Evolutionary conservation across 2,888 invertebrate genomes (phyloP), one percentile per base, ranked within the genome.

Genomic region (Abrostola triplasia): DNA sequence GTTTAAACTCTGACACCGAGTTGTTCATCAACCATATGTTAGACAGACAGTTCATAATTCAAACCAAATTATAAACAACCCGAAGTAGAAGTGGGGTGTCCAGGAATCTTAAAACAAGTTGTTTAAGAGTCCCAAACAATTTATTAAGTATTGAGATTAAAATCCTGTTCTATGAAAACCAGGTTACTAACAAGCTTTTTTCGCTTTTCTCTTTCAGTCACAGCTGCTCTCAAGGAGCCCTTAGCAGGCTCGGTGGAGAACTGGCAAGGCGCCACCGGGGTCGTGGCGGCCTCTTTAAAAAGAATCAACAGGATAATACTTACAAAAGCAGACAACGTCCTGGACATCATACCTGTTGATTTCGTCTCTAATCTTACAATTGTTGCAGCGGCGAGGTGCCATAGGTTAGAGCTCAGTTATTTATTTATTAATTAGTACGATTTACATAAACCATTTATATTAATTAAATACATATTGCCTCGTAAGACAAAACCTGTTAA

Each of bases 341-440:
- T 79, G 6, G 85, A 85, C 49, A 0, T 83, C 83, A 96, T 98
- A 80, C 98, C 98, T 47, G 97, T 97, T 60, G 98, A 98, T 89
- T 96, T 97, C 88, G 98, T 98, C 68, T 97, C 97, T 81, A 98
- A 98, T 92, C 92, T 95, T 96, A 88, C 97, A 95, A 96, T 98
- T 71, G 96, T 96, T 54, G 96, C 97, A 12, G 98, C 97, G 55
- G 77, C 86, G 7, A 82, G 66, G 47, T 80, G 81, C 56, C 61
- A 75, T 6, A 79, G 72, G 88, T 86, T 24, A 24, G 24, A 2
- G 4, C 24, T 24, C 24, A 24, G 24, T n/a, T n/a, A n/a, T n/a
- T n/a, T n/a, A n/a, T n/a, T n/a, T n/a, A n/a, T n/a, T n/a, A n/a
- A n/a, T n/a, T n/a, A n/a, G n/a, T n/a, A n/a, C n/a, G n/a, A n/a